These are phyloP conservation scores for Sesia bembeciformis DNA, from an alignment of 2,888 invertebrate species.

Conservation along the genomic window DNA sequence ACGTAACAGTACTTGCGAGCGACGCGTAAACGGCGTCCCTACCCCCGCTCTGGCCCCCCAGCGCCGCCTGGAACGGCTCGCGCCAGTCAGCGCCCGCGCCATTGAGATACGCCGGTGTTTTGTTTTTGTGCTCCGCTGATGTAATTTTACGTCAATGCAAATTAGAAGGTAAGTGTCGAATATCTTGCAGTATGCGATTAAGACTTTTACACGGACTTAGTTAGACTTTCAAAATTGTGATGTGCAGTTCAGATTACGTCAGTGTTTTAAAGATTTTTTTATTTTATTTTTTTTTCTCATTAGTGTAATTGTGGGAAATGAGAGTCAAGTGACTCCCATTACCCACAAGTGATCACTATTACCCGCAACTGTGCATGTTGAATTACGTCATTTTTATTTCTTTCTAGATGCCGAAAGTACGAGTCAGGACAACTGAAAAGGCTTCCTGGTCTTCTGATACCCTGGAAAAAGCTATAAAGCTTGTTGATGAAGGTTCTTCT, in stretches of 20 bases:
- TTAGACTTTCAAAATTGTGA: not conserved
- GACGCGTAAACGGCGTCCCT: not conserved
- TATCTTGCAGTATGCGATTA: not conserved
- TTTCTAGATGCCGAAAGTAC: not conserved
- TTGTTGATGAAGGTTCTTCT: not conserved
- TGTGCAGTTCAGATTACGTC: not conserved
- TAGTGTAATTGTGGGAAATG: not conserved
- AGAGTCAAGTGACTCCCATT: not conserved
- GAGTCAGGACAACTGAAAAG: not conserved
- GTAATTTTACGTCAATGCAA: not conserved
- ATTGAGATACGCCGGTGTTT: not conserved
- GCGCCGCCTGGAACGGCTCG: not conserved
- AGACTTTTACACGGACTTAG: not conserved
- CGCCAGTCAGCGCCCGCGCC: not conserved
- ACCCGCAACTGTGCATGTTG: not conserved
- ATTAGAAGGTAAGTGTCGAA: conserved; percentile 1
- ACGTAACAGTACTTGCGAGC: not conserved
- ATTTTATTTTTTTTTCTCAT: not conserved
- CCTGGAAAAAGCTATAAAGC: not conserved
- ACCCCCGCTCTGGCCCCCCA: not conserved
- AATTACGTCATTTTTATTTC: not conserved
- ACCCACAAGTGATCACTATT: too few species aligned
- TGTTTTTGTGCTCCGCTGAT: not conserved
- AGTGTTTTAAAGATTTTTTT: not conserved
- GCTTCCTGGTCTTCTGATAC: conserved; percentile 1